These are phyloP conservation scores for Paracyclopina nana DNA, from an alignment of 1,140 invertebrate genomes.

Conservation along the genomic window DNA sequence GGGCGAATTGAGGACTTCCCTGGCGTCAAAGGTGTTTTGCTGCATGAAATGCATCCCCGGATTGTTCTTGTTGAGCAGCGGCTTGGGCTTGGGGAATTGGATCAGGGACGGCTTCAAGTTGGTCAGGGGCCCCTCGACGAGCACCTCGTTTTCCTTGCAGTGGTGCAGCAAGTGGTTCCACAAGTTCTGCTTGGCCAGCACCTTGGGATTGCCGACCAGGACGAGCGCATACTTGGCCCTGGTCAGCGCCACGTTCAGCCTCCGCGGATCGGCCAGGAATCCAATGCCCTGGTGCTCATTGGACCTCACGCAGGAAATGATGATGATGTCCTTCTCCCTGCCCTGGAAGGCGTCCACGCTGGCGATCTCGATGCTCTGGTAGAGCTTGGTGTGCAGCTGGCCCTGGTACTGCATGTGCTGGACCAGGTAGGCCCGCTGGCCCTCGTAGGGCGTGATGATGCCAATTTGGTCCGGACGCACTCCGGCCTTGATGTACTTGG, in stretches of 20 bases:
- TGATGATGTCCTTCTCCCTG: slow-evolving; percentile 95
- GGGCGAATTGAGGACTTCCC: slow-evolving; percentile 27
- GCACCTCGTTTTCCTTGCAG: slow-evolving; percentile 91
- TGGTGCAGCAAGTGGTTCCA: slow-evolving; percentile 97
- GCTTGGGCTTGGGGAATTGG: slow-evolving; percentile 91
- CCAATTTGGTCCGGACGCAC: slow-evolving; percentile 96
- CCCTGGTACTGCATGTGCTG: slow-evolving; percentile 98
- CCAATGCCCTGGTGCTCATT: slow-evolving; percentile 81
- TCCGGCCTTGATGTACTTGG: slow-evolving; percentile 60
- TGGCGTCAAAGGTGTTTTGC: slow-evolving; percentile 70
- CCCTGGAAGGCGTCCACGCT: slow-evolving; percentile 97
- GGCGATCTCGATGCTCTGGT: slow-evolving; percentile 97
- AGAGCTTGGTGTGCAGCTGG: slow-evolving; percentile 81
- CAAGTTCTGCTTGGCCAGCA: slow-evolving; percentile 87
- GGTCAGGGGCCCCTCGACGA: slow-evolving; percentile 92
- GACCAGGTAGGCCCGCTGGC: slow-evolving; percentile 88
- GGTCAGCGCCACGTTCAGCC: slow-evolving; percentile 93
- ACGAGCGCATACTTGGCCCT: slow-evolving; percentile 94
- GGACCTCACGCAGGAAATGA: slow-evolving; percentile 72
- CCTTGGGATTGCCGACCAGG: slow-evolving; percentile 97
- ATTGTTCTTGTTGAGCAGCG: slow-evolving; percentile 76
- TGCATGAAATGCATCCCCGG: slow-evolving; percentile 94
- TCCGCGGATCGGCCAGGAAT: slow-evolving; percentile 89
- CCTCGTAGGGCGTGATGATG: slow-evolving; percentile 98
- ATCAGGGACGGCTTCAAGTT: slow-evolving; percentile 93